phyloP scores from a whole-genome alignment of 92 coral and sea anemone species.

The Porites divaricata region DNA sequence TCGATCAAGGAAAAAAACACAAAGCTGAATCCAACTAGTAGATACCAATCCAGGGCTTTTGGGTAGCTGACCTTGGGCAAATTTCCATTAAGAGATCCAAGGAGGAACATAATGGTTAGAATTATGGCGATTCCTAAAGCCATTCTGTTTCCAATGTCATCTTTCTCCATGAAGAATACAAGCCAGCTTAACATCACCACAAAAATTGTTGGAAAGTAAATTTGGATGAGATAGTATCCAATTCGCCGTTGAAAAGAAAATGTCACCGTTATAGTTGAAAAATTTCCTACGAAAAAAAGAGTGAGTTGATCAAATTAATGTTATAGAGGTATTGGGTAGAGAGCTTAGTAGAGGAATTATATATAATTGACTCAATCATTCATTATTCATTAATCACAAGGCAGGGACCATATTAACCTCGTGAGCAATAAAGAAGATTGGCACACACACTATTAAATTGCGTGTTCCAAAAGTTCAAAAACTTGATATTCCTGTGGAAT shows the following conservation, averaged over 20 bases:
- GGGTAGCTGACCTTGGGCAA: conserved; percentile 85
- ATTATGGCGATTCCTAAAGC: conserved; percentile 92
- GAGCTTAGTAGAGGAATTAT: too few species aligned
- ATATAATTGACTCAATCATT: too few species aligned
- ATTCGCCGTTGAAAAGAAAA: conserved; percentile 73
- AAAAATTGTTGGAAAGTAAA: conserved; percentile 86
- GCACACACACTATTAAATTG: too few species aligned
- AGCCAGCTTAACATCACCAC: conserved; percentile 92
- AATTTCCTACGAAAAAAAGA: conserved; percentile 10
- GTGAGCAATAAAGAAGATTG: too few species aligned
- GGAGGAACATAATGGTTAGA: conserved; percentile 84
- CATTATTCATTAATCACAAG: too few species aligned
- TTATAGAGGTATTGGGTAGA: too few species aligned
- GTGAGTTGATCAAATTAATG: too few species aligned
- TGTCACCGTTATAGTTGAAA: conserved; percentile 19
- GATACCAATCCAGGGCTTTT: conserved; percentile 81
- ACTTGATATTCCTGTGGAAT: too few species aligned
- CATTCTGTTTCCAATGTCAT: conserved; percentile 90
- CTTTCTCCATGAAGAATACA: conserved; percentile 91
- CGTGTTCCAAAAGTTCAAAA: too few species aligned
- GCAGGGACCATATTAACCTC: too few species aligned
- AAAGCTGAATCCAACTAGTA: conserved; percentile 67
- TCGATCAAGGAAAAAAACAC: conserved; percentile 75
- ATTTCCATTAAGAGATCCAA: conserved; percentile 73
- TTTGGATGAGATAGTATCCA: conserved; percentile 81